Percentiles rank a stretch among this genome's conserved stretches.
Evolutionary conservation across 2,113 vertebrate genomes (phyloP).

Genomic region (Cinclus cinclus): DNA sequence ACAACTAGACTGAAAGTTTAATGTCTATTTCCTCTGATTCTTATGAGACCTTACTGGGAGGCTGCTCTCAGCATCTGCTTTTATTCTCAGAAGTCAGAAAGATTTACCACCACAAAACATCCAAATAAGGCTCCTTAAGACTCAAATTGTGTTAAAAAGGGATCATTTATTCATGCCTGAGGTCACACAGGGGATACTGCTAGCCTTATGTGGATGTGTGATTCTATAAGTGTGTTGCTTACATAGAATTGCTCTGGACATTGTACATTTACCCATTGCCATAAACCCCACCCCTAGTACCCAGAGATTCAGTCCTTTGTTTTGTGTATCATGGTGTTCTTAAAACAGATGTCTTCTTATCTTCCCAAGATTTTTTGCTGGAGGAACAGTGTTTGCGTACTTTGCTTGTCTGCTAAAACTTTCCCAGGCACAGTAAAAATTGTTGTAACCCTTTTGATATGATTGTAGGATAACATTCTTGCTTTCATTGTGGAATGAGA

Average conservation of each 20-base stretch:
- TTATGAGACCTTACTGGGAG: neutral
- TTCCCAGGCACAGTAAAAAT: neutral
- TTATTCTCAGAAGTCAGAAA: neutral
- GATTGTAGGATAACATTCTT: neutral
- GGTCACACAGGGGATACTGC: neutral
- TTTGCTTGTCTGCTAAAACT: neutral
- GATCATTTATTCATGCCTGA: neutral
- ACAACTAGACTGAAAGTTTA: neutral
- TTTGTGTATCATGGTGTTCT: neutral
- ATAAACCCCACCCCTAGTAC: neutral
- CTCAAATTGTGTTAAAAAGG: neutral
- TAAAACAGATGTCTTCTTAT: neutral
- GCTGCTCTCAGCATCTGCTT: neutral
- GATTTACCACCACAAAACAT: neutral
- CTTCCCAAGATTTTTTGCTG: too few relatives aligned
- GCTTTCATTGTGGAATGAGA: neutral
- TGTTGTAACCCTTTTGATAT: too few relatives aligned
- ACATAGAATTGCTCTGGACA: too few relatives aligned
- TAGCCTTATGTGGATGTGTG: accelerated
- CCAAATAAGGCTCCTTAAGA: neutral
- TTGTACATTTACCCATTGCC: neutral
- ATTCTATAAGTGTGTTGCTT: neutral
- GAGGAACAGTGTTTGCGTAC: neutral
- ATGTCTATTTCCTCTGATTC: neutral
- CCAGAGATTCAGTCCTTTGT: neutral